A percentile compares a stretch with the other conserved stretches of the same genome.
Evolutionary conservation across 2,113 vertebrate genomes (phyloP).

Genomic region (Hirundichthys speculiger): DNA sequence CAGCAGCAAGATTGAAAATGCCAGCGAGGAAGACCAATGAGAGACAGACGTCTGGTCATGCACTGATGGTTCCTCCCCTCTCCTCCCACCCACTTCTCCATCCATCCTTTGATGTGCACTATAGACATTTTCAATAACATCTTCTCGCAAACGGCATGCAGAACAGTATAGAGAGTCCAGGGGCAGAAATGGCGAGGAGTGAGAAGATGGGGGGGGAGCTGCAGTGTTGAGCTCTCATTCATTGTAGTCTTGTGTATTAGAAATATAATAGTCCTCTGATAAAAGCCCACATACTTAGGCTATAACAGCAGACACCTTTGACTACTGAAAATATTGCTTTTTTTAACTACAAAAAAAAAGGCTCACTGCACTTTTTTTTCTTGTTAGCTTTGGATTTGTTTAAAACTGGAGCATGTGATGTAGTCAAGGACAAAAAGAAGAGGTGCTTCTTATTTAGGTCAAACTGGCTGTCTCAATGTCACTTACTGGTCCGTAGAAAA

Average conservation of each 20-base stretch:
- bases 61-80: constrained; percentile 27
- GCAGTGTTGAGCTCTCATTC: constrained; percentile 53
- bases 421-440: constrained; percentile 68
- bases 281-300: constrained; percentile 27
- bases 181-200: constrained; percentile 19
- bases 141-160: constrained; percentile 35
- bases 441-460: constrained; percentile 70
- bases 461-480: constrained; percentile 57
- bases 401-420: constrained; percentile 38
- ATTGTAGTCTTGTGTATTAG: too few species aligned
- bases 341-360: too few species aligned
- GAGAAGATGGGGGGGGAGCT: constrained; percentile 15
- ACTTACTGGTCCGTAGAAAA: constrained; percentile 41
- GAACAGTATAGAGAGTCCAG: constrained; percentile 27
- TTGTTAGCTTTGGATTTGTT: constrained; percentile 14
- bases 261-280: constrained; percentile 27
- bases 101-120: constrained; percentile 67
- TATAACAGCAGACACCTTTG: constrained; percentile 36
- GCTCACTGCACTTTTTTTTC: background rate
- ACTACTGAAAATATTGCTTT: constrained; percentile 14
- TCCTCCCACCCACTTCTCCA: constrained; percentile 3
- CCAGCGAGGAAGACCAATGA: constrained; percentile 68
- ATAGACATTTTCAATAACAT: constrained; percentile 72
- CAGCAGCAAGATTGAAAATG: constrained; percentile 65
- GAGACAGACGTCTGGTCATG: constrained; percentile 70